phyloP scores from a whole-genome alignment of 2,888 invertebrate species.

The Apodemia duryi region DNA sequence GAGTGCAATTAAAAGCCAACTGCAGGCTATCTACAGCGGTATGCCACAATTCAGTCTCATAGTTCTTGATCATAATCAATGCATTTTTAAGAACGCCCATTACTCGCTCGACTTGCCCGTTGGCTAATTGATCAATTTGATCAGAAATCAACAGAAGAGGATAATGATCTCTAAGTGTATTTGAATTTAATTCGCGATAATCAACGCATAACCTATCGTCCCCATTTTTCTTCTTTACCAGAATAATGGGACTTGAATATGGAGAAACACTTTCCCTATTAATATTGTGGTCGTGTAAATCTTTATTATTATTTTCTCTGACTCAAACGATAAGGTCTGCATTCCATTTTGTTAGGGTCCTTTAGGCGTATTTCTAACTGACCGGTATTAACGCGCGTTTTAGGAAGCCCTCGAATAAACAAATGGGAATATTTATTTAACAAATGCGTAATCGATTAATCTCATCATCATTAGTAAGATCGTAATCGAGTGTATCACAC shows the following conservation, averaged over 20 bases:
- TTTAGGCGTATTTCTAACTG: constrained; percentile 33
- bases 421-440: constrained; percentile 34
- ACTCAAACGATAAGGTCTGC: constrained; percentile 37
- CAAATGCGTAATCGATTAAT: constrained; percentile 20
- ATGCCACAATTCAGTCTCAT: constrained; percentile 32
- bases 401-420: constrained; percentile 34
- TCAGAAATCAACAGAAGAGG: constrained; percentile 35
- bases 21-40: constrained; percentile 29
- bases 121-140: constrained; percentile 34
- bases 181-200: constrained; percentile 32
- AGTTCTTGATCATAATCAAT: constrained; percentile 33
- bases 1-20: constrained; percentile 34
- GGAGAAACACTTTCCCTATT: constrained; percentile 38
- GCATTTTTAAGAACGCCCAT: constrained; percentile 32
- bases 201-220: constrained; percentile 37
- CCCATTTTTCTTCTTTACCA: constrained; percentile 39
- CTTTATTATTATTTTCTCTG: constrained; percentile 34
- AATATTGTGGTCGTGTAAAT: constrained; percentile 36
- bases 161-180: constrained; percentile 33
- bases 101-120: constrained; percentile 26
- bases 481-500: constrained; percentile 22
- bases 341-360: constrained; percentile 34
- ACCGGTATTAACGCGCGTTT: constrained; percentile 36
- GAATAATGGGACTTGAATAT: constrained; percentile 37
- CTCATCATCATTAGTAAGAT: constrained; percentile 20